These are phyloP conservation scores for Smittia sp. DNA, from an alignment of 2,888 invertebrate species.

Conservation along the genomic window DNA sequence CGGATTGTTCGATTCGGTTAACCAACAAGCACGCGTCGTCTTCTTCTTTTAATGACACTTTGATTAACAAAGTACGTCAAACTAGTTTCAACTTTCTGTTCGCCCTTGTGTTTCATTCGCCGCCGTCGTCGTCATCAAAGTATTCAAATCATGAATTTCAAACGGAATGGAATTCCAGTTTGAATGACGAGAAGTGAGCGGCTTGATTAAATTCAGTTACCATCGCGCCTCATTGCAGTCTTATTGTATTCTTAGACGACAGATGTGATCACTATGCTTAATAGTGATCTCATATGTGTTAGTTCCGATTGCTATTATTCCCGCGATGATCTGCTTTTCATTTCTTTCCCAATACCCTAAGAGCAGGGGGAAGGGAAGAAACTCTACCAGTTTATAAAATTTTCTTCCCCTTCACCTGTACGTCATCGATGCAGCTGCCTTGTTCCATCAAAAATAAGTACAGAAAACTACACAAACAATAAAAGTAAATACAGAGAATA, in stretches of 20 bases:
- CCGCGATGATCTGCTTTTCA: not conserved
- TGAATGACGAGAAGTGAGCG: not conserved
- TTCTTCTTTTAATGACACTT: no score
- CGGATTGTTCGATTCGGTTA: not conserved
- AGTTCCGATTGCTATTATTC: not conserved
- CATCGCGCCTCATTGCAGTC: not conserved
- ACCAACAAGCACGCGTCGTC: no score
- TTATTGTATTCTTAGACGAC: constrained; percentile 11
- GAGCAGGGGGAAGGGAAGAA: constrained; percentile 2
- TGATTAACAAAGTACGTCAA: no score
- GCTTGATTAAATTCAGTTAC: not conserved
- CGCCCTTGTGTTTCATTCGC: not conserved
- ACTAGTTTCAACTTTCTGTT: no score
- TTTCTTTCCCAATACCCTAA: not conserved
- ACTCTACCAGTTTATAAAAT: constrained; percentile 10
- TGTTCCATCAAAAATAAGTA: constrained; percentile 31
- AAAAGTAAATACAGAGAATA: constrained; percentile 23
- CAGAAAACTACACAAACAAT: constrained; percentile 17
- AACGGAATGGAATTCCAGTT: no score
- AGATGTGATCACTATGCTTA: not conserved
- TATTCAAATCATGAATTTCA: no score
- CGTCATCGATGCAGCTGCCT: constrained; percentile 41
- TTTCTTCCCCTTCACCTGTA: constrained; percentile 40
- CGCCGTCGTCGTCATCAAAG: no score
- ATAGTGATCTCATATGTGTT: not conserved